Conservation (phyloP, 2,797 vertebrate genomes). For the Acrossocheilus wenchowensis region DNA sequence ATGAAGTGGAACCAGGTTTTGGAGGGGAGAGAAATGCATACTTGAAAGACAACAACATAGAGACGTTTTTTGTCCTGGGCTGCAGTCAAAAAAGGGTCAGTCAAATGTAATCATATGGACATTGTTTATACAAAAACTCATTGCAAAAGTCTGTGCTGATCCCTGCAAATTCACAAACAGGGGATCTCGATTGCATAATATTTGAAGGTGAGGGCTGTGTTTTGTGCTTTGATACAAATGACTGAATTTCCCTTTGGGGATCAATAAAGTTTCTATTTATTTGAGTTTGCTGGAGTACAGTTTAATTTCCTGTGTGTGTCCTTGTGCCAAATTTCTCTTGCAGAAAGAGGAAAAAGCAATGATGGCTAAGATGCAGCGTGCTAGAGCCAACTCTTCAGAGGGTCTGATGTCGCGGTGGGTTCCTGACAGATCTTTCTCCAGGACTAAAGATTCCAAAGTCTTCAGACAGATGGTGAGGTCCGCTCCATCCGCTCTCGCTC, state of each 20-base stretch:
- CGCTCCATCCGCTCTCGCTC: constrained; percentile 54
- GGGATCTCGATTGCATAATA: not conserved
- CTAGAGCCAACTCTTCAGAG: constrained; percentile 87
- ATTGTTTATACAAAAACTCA: not conserved
- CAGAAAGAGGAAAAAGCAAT: constrained; percentile 97
- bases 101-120: not conserved
- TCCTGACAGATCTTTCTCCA: constrained; percentile 88
- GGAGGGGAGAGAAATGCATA: constrained; percentile 83
- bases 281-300: not conserved
- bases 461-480: constrained; percentile 95
- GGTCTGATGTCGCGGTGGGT: constrained; percentile 91
- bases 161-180: not conserved
- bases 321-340: constrained; percentile 40
- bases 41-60: constrained; percentile 84
- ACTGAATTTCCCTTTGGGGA: constrained; percentile 14
- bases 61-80: constrained; percentile 85
- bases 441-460: constrained; percentile 95
- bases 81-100: constrained; percentile 86
- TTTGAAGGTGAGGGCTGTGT: not conserved
- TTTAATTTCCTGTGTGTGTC: constrained; percentile 43
- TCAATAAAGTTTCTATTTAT: constrained; percentile 40
- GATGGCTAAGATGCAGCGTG: constrained; percentile 92
- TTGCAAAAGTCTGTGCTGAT: not conserved
- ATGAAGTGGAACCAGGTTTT: constrained; percentile 87
- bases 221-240: constrained; percentile 5